phyloP scores from a whole-genome alignment of 1,140 invertebrate species.

The Parapsyche elsis region DNA sequence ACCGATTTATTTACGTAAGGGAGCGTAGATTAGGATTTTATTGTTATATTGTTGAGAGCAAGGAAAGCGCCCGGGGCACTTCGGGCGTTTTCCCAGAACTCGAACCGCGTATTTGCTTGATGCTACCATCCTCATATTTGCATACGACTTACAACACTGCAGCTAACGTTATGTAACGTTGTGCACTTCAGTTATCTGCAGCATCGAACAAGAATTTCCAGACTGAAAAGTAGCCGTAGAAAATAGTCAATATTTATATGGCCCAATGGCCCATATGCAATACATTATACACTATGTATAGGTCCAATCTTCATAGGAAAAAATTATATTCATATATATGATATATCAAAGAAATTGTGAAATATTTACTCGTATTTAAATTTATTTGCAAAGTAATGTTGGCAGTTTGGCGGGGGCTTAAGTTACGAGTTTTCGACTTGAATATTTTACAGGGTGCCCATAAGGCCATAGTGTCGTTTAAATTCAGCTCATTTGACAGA shows the following conservation, averaged over 20 bases:
- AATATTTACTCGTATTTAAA: slow-evolving; percentile 1
- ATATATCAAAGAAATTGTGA: too few relatives aligned
- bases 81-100: too few relatives aligned
- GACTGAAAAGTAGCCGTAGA: background rate
- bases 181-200: background rate
- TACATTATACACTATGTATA: too few relatives aligned
- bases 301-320: too few relatives aligned
- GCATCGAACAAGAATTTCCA: background rate
- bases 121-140: background rate
- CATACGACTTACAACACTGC: background rate
- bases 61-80: background rate
- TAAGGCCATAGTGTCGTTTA: slow-evolving; percentile 24
- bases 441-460: background rate
- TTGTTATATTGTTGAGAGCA: background rate
- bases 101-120: background rate
- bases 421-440: slow-evolving; percentile 15
- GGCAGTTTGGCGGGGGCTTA: slow-evolving; percentile 18
- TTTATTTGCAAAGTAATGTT: slow-evolving; percentile 15
- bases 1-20: background rate
- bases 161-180: background rate
- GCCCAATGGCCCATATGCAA: too few relatives aligned
- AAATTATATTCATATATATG: too few relatives aligned
- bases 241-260: too few relatives aligned
- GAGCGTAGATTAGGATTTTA: slow-evolving; percentile 14
- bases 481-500: slow-evolving; percentile 26